phyloP scores from a whole-genome alignment of 2,888 invertebrate species.

The Bugula neritina region DNA sequence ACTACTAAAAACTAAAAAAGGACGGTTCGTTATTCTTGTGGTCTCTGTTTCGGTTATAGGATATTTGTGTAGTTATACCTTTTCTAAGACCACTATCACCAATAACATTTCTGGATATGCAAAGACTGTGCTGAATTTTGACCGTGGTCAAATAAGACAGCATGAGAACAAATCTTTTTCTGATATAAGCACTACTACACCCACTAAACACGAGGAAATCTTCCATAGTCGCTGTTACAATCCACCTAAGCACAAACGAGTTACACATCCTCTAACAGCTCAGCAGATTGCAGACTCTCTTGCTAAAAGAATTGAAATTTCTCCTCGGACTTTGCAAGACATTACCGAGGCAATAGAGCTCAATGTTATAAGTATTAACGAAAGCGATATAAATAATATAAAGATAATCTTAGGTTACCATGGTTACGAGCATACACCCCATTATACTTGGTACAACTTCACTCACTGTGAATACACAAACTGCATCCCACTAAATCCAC shows the following conservation, averaged over 20 bases:
- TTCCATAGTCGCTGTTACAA: constrained; percentile 6
- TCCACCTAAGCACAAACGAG: neutral
- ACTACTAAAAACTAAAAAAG: no score
- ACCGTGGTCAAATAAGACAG: no score
- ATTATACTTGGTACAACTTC: constrained; percentile 26
- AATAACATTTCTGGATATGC: no score
- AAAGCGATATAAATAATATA: constrained; percentile 13
- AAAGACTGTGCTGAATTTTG: no score
- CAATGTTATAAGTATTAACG: constrained; percentile 10
- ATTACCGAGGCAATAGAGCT: constrained; percentile 8
- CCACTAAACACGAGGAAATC: no score
- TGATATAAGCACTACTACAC: no score
- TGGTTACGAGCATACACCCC: constrained; percentile 20
- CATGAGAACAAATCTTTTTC: no score
- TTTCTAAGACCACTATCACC: no score
- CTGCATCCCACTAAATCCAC: constrained; percentile 17
- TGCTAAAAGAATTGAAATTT: neutral
- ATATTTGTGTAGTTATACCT: no score
- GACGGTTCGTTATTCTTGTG: no score
- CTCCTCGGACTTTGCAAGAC: neutral
- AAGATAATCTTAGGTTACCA: constrained; percentile 11
- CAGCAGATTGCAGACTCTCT: neutral
- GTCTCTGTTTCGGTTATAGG: no score
- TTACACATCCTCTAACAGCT: constrained; percentile 12
- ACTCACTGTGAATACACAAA: constrained; percentile 22